Base-by-base conservation (phyloP, 2,888 invertebrate species). In the Cheilosia scutellata region DNA sequence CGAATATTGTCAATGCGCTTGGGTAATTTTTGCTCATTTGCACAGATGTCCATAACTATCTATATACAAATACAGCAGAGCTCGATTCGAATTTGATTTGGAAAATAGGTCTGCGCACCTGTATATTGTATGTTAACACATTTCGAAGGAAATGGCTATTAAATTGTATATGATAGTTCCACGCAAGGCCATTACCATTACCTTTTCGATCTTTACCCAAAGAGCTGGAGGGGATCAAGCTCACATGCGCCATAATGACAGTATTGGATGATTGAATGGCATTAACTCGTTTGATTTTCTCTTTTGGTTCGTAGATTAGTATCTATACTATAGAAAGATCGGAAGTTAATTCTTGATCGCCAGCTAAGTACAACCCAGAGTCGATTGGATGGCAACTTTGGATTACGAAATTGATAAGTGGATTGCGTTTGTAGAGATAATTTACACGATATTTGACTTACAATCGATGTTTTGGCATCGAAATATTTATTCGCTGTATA, bases 261-360 rank as follows among this genome's bases (percentile, higher is more conserved):
- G 76, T 82, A 82, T 86, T 76, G 86, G 72, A 76, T 86, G 86
- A 86, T 86, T 76, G 71, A 82, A 82, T 72, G 76, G 55, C 65
- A 86, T 86, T 86, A 86, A 80, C 20, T 76, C 53, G 40, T 68
- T 57, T 70, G 62, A 55, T 76, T 72, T 79, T 71, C 55, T 72
- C 58, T 78, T 70, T 49, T 25, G 13, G 4, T 29, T 79, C 13
- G 42, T 65, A 29, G 47, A 62, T 53, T 75, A 47, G 25, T 9
- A 42, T 25, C 5, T n/a, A 40, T 42, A 51, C 4, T 5, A n/a
- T 6, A n/a, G 42, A 25, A 49, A 55, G 42, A 65, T 78, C 42
- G 63, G 71, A 72, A 78, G 58, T 57, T 63, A 6, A 29, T 57
- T 58, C 47, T 44, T 40, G 63, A 71, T 78, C 27, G 13, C 25